Conservation (phyloP, 2,113 vertebrate genomes). For the Aix galericulata region DNA sequence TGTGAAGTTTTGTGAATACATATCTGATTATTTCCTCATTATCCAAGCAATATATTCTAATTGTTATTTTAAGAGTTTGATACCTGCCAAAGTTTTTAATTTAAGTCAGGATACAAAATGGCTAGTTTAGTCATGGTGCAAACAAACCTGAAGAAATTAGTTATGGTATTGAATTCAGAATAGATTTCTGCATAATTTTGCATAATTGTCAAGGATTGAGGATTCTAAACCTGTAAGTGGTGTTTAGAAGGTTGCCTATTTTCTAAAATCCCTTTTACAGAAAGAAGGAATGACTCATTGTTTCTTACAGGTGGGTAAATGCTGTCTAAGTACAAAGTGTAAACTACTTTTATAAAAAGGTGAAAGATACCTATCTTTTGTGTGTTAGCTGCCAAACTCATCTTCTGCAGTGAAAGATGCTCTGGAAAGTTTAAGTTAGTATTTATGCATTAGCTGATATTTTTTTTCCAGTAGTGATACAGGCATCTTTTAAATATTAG, state of each 20-base stretch:
- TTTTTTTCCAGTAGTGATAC: background rate
- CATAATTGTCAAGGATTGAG: background rate
- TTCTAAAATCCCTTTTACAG: background rate
- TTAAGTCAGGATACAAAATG: background rate
- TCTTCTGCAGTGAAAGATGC: background rate
- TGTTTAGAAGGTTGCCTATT: background rate
- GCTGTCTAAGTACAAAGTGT: background rate
- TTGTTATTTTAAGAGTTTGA: background rate
- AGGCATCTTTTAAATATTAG: background rate
- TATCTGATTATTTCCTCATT: background rate
- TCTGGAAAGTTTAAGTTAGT: background rate
- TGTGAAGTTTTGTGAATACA: background rate
- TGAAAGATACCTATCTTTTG: background rate
- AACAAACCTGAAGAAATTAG: background rate
- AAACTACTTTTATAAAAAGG: background rate
- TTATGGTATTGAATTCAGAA: background rate
- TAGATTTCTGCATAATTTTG: background rate
- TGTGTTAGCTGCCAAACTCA: background rate
- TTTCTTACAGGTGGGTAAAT: background rate
- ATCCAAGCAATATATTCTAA: background rate
- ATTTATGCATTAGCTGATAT: background rate
- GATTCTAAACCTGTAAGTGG: background rate
- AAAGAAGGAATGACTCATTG: background rate
- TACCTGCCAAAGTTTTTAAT: background rate
- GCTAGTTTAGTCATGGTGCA: background rate